These are phyloP conservation scores for Chalcis sispes DNA, from an alignment of 2,888 invertebrate species.

Conservation along the genomic window DNA sequence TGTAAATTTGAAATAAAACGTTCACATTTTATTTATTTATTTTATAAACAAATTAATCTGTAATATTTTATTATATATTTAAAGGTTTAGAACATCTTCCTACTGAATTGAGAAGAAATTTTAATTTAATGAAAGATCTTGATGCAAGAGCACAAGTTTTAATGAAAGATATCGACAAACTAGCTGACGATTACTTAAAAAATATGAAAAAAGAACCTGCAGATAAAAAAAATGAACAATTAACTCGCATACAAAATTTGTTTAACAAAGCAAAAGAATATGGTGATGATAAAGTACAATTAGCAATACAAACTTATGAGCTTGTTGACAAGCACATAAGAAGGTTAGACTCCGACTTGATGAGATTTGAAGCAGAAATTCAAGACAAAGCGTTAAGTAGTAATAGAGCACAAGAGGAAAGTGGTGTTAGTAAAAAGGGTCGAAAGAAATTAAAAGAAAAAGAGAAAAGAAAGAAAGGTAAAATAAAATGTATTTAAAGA, in stretches of 20 bases:
- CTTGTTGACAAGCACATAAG: slow-evolving; percentile 98
- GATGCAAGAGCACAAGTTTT: slow-evolving; percentile 93
- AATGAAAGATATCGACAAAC: slow-evolving; percentile 93
- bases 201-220: slow-evolving; percentile 84
- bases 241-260: slow-evolving; percentile 89
- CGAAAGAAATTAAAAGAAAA: slow-evolving; percentile 84
- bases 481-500: neutral
- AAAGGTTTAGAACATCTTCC: slow-evolving; percentile 94
- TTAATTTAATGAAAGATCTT: slow-evolving; percentile 95
- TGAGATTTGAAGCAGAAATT: slow-evolving; percentile 96
- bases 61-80: neutral
- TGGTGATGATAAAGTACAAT: slow-evolving; percentile 97
- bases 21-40: neutral
- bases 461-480: slow-evolving; percentile 80
- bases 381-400: slow-evolving; percentile 94
- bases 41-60: neutral
- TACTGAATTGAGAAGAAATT: slow-evolving; percentile 95
- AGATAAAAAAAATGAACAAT: slow-evolving; percentile 89
- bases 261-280: slow-evolving; percentile 97
- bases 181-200: slow-evolving; percentile 88
- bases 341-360: slow-evolving; percentile 95
- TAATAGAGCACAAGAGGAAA: slow-evolving; percentile 83
- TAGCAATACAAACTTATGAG: slow-evolving; percentile 99
- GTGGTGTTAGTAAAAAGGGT: slow-evolving; percentile 83
- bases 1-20: no score